Percentiles rank a stretch among this genome's conserved stretches.
Evolutionary conservation across 2,113 vertebrate species (phyloP).

Genomic region (Enhydra lutris): DNA sequence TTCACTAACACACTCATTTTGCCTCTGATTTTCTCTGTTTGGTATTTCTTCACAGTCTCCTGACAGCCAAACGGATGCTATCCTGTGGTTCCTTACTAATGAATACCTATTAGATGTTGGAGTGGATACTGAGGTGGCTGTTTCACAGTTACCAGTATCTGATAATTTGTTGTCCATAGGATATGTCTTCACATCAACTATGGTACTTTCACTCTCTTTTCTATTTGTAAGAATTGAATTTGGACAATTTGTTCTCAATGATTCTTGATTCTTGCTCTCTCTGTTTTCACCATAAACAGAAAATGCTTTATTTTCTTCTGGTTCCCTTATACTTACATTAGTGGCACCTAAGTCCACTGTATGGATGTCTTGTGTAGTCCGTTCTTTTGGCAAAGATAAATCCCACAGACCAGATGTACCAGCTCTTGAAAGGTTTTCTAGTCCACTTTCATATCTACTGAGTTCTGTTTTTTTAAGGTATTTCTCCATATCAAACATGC

Average conservation of each 20-base stretch:
- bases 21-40: constrained; percentile 27
- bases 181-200: not conserved
- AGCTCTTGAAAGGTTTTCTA: constrained; percentile 68
- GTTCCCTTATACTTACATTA: constrained; percentile 9
- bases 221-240: not conserved
- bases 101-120: constrained; percentile 25
- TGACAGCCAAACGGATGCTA: not conserved
- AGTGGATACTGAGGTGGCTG: not conserved
- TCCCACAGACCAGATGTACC: constrained; percentile 56
- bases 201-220: not conserved
- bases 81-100: constrained; percentile 19
- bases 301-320: not conserved
- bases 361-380: not conserved
- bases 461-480: constrained; percentile 88
- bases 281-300: not conserved
- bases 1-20: constrained; percentile 25
- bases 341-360: constrained; percentile 41
- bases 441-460: constrained; percentile 71
- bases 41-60: constrained; percentile 48
- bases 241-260: not conserved
- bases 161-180: not conserved
- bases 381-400: constrained; percentile 52
- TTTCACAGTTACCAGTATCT: not conserved
- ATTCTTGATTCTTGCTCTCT: not conserved
- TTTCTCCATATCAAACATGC: constrained; percentile 90